phyloP scores from a whole-genome alignment of 2,888 invertebrate genomes.

The Coecobrya sp. region DNA sequence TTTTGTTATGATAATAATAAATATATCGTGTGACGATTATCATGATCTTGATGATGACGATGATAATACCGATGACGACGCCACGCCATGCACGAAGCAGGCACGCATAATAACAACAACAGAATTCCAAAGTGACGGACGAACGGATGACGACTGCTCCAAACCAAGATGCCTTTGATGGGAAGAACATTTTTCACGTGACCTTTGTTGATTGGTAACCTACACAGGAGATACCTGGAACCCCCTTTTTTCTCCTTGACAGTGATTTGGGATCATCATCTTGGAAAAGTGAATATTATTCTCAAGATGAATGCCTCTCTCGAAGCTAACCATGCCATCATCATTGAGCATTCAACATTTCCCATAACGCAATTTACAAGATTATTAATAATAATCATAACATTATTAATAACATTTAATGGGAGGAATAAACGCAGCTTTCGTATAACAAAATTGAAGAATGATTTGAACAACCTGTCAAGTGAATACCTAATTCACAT shows the following conservation, averaged over 20 bases:
- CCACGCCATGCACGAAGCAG: constrained; percentile 40
- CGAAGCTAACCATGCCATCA: background rate
- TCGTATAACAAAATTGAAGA: background rate
- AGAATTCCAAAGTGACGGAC: constrained; percentile 66
- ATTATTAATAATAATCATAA: constrained; percentile 63
- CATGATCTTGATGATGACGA: constrained; percentile 8
- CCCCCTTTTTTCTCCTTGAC: constrained; percentile 39
- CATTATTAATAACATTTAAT: constrained; percentile 48
- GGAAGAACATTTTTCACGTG: constrained; percentile 68
- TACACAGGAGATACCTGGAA: constrained; percentile 45
- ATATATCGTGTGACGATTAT: constrained; percentile 56
- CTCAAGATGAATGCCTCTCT: background rate
- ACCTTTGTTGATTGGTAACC: constrained; percentile 73
- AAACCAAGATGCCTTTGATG: constrained; percentile 1
- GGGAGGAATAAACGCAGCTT: background rate
- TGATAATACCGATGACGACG: constrained; percentile 17
- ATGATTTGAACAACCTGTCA: constrained; percentile 3
- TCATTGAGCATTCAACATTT: constrained; percentile 29
- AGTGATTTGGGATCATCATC: constrained; percentile 62
- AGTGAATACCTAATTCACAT: background rate
- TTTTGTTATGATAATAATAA: constrained; percentile 43
- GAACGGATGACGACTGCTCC: constrained; percentile 13
- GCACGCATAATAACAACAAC: constrained; percentile 33
- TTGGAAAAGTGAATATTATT: constrained; percentile 50
- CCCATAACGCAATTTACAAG: constrained; percentile 32